phyloP scores from a whole-genome alignment of 2,888 invertebrate genomes.

The Nomada hirtipes region DNA sequence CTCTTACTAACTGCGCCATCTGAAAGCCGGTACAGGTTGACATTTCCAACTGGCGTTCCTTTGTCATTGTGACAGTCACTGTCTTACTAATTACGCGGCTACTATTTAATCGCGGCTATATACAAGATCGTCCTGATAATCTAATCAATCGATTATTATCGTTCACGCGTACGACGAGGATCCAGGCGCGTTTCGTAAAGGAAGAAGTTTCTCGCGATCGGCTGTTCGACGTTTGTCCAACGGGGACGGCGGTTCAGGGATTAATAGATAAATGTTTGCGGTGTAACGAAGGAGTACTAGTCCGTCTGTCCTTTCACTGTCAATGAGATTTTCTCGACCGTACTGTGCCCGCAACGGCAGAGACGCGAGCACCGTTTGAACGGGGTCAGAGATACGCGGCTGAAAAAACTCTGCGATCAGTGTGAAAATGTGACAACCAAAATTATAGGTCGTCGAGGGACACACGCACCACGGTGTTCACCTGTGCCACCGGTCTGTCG shows the following conservation, averaged over 20 bases:
- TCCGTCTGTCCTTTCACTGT: conserved; percentile 48
- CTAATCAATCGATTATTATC: no score
- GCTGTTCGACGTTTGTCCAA: not conserved
- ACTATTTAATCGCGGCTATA: no score
- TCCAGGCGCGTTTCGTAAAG: not conserved
- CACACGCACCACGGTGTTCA: not conserved
- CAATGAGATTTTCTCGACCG: conserved; percentile 41
- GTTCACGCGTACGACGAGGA: no score
- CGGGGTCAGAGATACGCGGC: conserved; percentile 12
- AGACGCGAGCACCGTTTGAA: not conserved
- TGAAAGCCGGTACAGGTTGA: conserved; percentile 61
- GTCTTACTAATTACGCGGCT: no score
- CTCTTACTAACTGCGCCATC: conserved; percentile 87
- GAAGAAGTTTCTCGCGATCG: not conserved
- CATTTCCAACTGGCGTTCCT: no score
- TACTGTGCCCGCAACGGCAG: not conserved
- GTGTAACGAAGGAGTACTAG: conserved; percentile 26
- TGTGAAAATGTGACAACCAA: not conserved
- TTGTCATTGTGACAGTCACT: no score
- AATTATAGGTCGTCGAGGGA: conserved; percentile 1
- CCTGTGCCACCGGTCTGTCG: not conserved
- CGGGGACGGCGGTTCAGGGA: not conserved
- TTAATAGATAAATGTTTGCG: conserved; percentile 24
- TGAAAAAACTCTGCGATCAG: not conserved
- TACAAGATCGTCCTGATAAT: no score